Evolutionary conservation across 1,140 invertebrate genomes (phyloP).

Genomic region (Spodoptera litura): DNA sequence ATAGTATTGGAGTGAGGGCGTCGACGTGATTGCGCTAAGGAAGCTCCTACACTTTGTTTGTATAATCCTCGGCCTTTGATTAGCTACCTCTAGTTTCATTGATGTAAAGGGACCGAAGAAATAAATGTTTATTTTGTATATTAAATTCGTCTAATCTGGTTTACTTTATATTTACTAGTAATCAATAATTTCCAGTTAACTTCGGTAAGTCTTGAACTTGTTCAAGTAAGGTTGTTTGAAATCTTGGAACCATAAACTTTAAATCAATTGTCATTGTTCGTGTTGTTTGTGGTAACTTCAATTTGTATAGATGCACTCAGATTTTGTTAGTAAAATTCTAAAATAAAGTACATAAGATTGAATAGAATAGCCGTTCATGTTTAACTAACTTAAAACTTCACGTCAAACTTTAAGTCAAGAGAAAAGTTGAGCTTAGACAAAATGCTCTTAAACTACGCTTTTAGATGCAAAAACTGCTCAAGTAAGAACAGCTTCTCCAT

Average conservation of each 20-base stretch:
- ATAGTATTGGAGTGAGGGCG: constrained; percentile 63
- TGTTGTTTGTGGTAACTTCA: neutral
- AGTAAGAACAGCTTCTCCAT: constrained; percentile 4
- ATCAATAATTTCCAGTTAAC: neutral
- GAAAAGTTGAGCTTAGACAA: constrained; percentile 1
- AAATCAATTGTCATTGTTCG: neutral
- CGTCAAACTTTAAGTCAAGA: neutral
- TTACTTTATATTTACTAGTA: neutral
- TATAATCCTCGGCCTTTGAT: constrained; percentile 74
- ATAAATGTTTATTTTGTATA: constrained; percentile 49
- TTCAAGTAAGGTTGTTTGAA: neutral
- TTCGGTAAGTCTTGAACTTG: neutral
- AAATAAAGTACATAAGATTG: neutral
- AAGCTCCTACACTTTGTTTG: constrained; percentile 65
- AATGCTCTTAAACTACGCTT: neutral
- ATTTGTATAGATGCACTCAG: too few relatives aligned
- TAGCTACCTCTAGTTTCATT: constrained; percentile 65
- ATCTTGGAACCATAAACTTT: neutral
- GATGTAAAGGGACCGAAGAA: constrained; percentile 60
- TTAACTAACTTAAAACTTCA: constrained; percentile 1
- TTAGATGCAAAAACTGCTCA: constrained; percentile 20
- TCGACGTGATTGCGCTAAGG: constrained; percentile 75
- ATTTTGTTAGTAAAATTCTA: too few relatives aligned
- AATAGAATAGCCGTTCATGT: neutral
- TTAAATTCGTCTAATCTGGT: constrained; percentile 31